These are phyloP conservation scores for Acanthopagrus latus DNA, from an alignment of 2,797 vertebrate species.

Conservation along the genomic window DNA sequence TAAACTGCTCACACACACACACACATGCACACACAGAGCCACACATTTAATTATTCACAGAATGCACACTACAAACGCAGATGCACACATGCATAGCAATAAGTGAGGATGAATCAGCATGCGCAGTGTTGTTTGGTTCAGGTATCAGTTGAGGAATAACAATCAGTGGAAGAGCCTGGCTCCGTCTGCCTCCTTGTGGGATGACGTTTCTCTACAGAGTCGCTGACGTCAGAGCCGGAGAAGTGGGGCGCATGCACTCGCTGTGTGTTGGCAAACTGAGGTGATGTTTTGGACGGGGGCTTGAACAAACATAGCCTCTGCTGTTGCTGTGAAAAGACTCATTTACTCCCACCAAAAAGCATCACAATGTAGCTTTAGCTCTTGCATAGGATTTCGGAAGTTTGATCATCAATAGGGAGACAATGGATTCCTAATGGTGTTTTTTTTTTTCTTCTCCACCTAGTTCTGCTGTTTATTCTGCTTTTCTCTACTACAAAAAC, in stretches of 20 bases:
- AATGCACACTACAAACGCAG: constrained; percentile 19
- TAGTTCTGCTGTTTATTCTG: not conserved
- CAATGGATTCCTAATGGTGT: constrained; percentile 21
- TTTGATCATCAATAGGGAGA: constrained; percentile 16
- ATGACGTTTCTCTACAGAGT: constrained; percentile 64
- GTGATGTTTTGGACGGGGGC: constrained; percentile 65
- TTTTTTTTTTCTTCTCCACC: constrained; percentile 5
- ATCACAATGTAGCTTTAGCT: constrained; percentile 57
- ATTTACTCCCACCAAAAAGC: constrained; percentile 63
- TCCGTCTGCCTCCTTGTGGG: constrained; percentile 27
- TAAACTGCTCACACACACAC: constrained; percentile 20
- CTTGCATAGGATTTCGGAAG: constrained; percentile 32
- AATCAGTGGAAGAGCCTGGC: constrained; percentile 41
- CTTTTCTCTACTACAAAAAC: not conserved
- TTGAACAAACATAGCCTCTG: constrained; percentile 70
- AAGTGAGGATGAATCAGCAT: constrained; percentile 44
- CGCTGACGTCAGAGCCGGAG: constrained; percentile 61
- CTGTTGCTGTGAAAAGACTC: constrained; percentile 66
- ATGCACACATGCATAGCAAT: constrained; percentile 29
- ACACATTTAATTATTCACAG: constrained; percentile 38
- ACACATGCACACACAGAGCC: not conserved
- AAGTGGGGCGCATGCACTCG: constrained; percentile 43
- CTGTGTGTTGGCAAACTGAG: constrained; percentile 66
- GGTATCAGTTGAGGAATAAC: constrained; percentile 57
- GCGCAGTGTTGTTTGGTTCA: constrained; percentile 20